Base-by-base conservation (phyloP, 2,888 invertebrate species). In the Pollenia angustigena region DNA sequence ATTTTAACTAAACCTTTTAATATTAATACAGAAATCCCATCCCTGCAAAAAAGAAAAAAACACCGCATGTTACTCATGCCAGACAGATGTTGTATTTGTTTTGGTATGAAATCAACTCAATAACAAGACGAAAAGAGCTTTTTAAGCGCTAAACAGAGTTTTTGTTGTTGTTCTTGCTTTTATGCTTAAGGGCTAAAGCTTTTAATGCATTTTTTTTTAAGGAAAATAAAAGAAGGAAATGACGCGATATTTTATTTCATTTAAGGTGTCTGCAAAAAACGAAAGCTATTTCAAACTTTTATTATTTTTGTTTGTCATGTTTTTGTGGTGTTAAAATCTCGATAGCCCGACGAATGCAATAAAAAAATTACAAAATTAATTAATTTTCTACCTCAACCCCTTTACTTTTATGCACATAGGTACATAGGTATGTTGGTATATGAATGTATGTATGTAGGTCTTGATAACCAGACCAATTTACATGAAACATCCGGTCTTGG, bases 171-270 rank as follows among this genome's bases (percentile, higher is more conserved):
- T 32, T 46, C 16, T 40, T 9, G n/a, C 54, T n/a, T 3, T 54
- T n/a, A 9, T 18, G 16, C 52, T 64, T 4, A 62, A 69, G 71
- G 58, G 50, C 48, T 54, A 52, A 60, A 85, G 71, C 78, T 81
- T 50, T 32, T 50, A 54, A 52, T 78, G 78, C 78, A 79, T 12
- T 79, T 72, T 74, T 52, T 62, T 50, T 58, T 2, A 52, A 85
- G 72, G 46, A 83, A 84, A 18, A 50, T 9, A n/a, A 54, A 76
- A 80, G 18, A 82, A 85, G 86, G 80, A 84, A 84, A 66, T 80
- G 71, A 83, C 50, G 76, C 64, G 52, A 54, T 48, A 60, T 60
- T 18, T 54, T 46, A 14, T 32, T 66, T 72, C 1, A 52, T 52
- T 46, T 44, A 52, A 66, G 23, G n/a, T 52, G 76, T 81, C 66